Percentiles rank a stretch among this genome's conserved stretches.
Evolutionary conservation across 2,113 vertebrate genomes (phyloP).

Genomic region (Saccopteryx leptura): DNA sequence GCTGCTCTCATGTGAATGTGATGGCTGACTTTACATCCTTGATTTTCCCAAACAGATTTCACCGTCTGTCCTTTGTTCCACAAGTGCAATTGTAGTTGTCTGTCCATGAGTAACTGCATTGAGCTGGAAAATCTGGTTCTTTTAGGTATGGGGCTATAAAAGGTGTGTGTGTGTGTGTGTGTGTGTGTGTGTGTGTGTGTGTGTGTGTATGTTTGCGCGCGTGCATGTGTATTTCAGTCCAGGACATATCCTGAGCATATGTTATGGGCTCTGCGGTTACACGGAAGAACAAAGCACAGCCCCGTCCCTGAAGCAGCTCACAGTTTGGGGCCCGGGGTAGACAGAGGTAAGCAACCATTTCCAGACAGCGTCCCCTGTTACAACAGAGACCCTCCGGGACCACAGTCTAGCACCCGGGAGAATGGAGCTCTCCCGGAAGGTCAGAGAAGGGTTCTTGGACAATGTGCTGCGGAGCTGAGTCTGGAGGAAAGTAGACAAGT

Average conservation of each 20-base stretch:
- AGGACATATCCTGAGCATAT: background rate
- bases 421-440: no score
- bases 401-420: background rate
- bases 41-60: slow-evolving; percentile 19
- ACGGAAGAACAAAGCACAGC: background rate
- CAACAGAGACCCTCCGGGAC: background rate
- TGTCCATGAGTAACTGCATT: background rate
- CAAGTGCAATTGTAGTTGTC: background rate
- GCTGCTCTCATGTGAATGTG: background rate
- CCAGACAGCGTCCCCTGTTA: background rate
- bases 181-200: background rate
- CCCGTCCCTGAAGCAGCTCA: background rate
- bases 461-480: background rate
- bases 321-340: background rate
- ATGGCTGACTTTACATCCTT: background rate
- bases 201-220: background rate
- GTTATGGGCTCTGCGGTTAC: background rate
- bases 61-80: background rate
- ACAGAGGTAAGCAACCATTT: background rate
- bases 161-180: background rate
- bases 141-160: background rate
- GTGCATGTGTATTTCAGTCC: background rate
- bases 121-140: slow-evolving; percentile 15
- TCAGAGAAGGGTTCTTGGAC: background rate
- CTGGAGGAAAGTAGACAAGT: background rate